Conservation (phyloP, 2,113 vertebrate genomes). For the Struthidea cinerea region DNA sequence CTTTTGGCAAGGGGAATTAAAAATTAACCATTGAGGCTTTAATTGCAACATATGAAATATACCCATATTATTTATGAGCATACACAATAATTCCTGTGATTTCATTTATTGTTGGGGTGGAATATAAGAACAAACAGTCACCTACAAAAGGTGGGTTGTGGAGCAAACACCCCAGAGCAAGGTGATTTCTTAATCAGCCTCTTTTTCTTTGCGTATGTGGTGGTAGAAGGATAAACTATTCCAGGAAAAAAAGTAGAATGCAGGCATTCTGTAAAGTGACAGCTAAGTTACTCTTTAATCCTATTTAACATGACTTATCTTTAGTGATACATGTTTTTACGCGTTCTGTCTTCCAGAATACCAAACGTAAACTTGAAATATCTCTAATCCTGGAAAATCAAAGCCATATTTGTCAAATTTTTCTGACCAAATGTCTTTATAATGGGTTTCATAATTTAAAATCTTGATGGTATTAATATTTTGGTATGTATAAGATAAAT, state of each 20-base stretch:
- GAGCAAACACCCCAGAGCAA: neutral
- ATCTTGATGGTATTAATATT: neutral
- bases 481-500: neutral
- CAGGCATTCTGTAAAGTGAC: neutral
- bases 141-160: neutral
- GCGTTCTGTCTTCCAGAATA: neutral
- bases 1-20: neutral
- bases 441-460: neutral
- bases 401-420: neutral
- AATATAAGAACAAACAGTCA: neutral
- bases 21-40: neutral
- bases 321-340: neutral
- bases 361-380: neutral
- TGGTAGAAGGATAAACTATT: neutral
- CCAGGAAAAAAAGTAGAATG: neutral
- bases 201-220: neutral
- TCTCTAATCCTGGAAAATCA: neutral
- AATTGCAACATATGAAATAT: neutral
- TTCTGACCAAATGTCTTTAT: neutral
- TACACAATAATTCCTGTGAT: neutral
- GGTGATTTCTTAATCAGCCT: neutral
- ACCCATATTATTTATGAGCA: neutral
- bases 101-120: neutral
- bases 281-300: neutral
- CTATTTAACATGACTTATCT: neutral